These are phyloP conservation scores for Drosophila grimshawi DNA, from an alignment of 1,140 invertebrate genomes.

Conservation along the genomic window DNA sequence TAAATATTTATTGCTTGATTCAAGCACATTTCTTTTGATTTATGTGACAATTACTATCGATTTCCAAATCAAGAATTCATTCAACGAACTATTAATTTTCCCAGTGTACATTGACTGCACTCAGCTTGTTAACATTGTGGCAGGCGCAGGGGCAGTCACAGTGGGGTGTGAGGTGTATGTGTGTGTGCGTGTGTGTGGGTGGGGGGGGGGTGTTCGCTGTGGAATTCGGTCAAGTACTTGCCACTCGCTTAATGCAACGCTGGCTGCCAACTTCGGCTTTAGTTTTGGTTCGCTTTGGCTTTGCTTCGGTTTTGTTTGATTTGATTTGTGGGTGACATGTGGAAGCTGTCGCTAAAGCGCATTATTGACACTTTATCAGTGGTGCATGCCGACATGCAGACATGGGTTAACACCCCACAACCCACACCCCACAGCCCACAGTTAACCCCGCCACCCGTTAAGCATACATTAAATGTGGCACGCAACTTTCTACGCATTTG, in stretches of 20 bases:
- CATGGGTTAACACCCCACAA: background rate
- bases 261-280: constrained; percentile 25
- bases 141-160: background rate
- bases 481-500: constrained; percentile 75
- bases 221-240: constrained; percentile 81
- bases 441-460: background rate
- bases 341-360: constrained; percentile 63
- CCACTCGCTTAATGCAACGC: constrained; percentile 46
- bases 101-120: background rate
- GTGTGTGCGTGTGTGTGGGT: background rate
- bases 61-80: background rate
- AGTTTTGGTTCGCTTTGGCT: constrained; percentile 10
- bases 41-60: too few relatives aligned
- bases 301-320: constrained; percentile 58
- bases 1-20: background rate
- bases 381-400: constrained; percentile 33
- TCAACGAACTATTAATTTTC: background rate
- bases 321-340: constrained; percentile 78
- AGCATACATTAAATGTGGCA: constrained; percentile 37
- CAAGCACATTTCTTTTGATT: too few relatives aligned
- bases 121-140: background rate
- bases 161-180: background rate
- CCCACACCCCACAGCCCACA: background rate
- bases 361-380: constrained; percentile 75
- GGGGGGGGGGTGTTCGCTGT: background rate